phyloP scores from a whole-genome alignment of 2,797 vertebrate species.

The Anniella stebbinsi region DNA sequence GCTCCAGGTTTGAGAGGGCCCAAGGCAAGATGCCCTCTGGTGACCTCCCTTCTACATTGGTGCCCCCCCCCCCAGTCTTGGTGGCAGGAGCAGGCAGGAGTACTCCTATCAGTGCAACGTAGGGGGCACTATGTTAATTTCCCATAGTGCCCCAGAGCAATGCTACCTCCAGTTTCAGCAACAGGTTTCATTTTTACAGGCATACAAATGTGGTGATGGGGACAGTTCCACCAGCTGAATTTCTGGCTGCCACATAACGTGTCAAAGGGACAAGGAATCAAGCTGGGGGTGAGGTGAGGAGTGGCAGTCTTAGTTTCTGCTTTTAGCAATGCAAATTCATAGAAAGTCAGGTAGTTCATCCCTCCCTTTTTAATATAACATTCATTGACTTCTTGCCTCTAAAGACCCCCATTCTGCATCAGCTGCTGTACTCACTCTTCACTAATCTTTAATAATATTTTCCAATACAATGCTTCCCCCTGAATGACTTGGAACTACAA shows the following conservation, averaged over 20 bases:
- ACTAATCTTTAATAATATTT: constrained; percentile 29
- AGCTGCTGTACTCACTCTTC: constrained; percentile 14
- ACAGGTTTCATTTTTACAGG: background rate
- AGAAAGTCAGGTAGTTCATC: constrained; percentile 1
- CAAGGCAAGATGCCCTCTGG: background rate
- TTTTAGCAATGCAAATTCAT: constrained; percentile 19
- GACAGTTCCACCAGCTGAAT: background rate
- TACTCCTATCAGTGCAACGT: background rate
- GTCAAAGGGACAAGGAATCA: background rate
- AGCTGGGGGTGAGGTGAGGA: background rate
- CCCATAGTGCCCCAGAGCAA: background rate
- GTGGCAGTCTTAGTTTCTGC: background rate
- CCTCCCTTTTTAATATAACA: constrained; percentile 34
- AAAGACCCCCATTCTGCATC: constrained; percentile 18
- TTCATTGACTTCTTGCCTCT: constrained; percentile 15
- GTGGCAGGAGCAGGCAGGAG: background rate
- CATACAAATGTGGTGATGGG: background rate
- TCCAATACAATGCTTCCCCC: constrained; percentile 30
- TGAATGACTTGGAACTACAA: background rate
- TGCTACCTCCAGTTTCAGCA: background rate
- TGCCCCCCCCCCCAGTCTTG: background rate
- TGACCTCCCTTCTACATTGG: background rate
- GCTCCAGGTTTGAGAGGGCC: background rate
- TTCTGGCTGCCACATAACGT: background rate
- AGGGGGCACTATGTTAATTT: background rate